A percentile compares a stretch with the other conserved stretches of the same genome.
These are phyloP conservation scores for Hyppa rectilinea DNA, from an alignment of 2,888 invertebrate genomes.

Conservation along the genomic window DNA sequence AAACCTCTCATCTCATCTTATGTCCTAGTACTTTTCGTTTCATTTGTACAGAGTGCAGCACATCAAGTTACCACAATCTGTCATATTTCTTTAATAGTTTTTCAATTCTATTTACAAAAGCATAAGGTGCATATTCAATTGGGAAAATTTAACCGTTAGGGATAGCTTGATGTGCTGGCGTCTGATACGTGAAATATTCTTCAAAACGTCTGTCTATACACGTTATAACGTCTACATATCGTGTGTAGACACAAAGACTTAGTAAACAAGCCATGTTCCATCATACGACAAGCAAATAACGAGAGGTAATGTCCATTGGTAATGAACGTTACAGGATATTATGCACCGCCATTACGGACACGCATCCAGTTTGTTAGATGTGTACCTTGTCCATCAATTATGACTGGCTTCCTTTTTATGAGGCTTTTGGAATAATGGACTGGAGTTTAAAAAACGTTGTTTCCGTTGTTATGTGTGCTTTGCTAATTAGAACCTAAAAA, in stretches of 20 bases:
- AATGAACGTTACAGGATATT: conserved; percentile 58
- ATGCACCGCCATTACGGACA: conserved; percentile 46
- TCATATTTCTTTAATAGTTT: too few species aligned
- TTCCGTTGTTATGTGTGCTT: not conserved
- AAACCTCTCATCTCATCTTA: not conserved
- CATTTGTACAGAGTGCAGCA: too few species aligned
- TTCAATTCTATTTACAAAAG: too few species aligned
- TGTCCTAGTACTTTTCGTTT: not conserved
- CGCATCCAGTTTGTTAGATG: conserved; percentile 30
- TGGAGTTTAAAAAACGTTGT: not conserved
- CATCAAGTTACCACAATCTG: too few species aligned
- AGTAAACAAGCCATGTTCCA: conserved; percentile 45
- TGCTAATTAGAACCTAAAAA: not conserved
- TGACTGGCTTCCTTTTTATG: conserved; percentile 27
- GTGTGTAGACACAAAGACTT: conserved; percentile 26
- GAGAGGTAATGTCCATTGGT: conserved; percentile 49
- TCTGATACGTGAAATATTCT: conserved; percentile 6
- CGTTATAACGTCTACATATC: conserved; percentile 13
- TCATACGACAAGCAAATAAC: conserved; percentile 54
- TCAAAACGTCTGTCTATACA: conserved; percentile 7
- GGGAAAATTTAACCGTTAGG: too few species aligned
- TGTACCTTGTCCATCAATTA: conserved; percentile 48
- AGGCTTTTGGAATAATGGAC: not conserved
- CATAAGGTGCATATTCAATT: too few species aligned
- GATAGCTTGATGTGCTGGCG: too few species aligned